These are phyloP conservation scores for Cyclargus thomasi DNA, from an alignment of 1,140 invertebrate species.

Conservation along the genomic window DNA sequence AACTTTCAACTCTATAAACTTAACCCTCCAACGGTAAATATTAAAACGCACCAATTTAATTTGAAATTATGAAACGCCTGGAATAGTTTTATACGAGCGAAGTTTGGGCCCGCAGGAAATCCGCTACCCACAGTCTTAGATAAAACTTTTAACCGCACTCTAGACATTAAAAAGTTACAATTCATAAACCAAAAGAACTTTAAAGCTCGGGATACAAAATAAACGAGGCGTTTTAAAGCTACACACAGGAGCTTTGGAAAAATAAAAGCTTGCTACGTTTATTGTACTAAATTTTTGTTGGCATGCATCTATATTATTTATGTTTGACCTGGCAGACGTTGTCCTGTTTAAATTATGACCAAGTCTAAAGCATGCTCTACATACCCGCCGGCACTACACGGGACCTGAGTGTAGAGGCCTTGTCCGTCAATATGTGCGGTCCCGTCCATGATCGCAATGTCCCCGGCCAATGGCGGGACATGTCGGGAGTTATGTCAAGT, in stretches of 20 bases:
- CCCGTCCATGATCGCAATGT: too few relatives aligned
- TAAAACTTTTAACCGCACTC: conserved; percentile 20
- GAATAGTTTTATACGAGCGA: conserved; percentile 15
- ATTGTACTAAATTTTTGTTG: background rate
- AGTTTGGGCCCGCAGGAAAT: conserved; percentile 20
- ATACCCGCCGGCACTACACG: too few relatives aligned
- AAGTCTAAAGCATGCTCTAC: too few relatives aligned
- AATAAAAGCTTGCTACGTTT: background rate
- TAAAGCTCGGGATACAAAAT: conserved; percentile 16
- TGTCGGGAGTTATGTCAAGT: too few relatives aligned
- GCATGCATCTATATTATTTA: too few relatives aligned
- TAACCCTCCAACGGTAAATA: background rate
- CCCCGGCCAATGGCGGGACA: too few relatives aligned
- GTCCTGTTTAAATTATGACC: too few relatives aligned
- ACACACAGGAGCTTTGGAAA: background rate
- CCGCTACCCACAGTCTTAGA: conserved; percentile 3
- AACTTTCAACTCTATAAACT: background rate
- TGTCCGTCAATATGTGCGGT: too few relatives aligned
- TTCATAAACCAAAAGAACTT: conserved; percentile 20
- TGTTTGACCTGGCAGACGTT: too few relatives aligned
- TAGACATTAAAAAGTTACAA: conserved; percentile 21
- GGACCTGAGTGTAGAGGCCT: too few relatives aligned
- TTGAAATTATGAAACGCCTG: conserved; percentile 5
- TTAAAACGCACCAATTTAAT: background rate
- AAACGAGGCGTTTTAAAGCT: conserved; percentile 7